Conservation (phyloP, 2,888 invertebrate genomes). For the Drosophila diplacantha region DNA sequence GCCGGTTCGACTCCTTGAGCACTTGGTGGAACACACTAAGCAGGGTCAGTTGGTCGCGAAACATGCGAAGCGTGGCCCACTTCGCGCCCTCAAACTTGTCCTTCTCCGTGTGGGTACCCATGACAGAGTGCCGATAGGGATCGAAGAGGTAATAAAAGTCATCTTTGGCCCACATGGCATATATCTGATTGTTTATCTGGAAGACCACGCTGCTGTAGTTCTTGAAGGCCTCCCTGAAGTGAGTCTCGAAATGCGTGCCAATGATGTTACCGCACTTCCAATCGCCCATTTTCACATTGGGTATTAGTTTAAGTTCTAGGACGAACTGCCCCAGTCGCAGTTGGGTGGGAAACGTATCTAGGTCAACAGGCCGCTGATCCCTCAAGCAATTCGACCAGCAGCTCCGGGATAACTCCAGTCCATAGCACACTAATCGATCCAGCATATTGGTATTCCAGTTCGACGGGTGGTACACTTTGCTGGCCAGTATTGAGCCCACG, state of each 20-base stretch:
- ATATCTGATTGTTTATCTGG: slow-evolving; percentile 72
- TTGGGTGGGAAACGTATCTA: slow-evolving; percentile 69
- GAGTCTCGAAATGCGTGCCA: slow-evolving; percentile 42
- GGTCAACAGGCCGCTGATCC: slow-evolving; percentile 45
- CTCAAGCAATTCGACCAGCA: slow-evolving; percentile 60
- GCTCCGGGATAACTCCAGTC: slow-evolving; percentile 64
- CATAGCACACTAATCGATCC: slow-evolving; percentile 73
- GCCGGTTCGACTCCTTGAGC: slow-evolving; percentile 66
- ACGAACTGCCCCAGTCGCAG: slow-evolving; percentile 72
- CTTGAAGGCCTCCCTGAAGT: slow-evolving; percentile 45
- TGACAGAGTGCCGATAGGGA: slow-evolving; percentile 72
- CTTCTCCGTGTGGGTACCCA: slow-evolving; percentile 24
- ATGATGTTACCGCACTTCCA: slow-evolving; percentile 58
- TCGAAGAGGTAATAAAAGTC: slow-evolving; percentile 73
- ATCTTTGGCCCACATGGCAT: slow-evolving; percentile 72
- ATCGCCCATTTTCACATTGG: slow-evolving; percentile 46
- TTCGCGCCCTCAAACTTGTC: slow-evolving; percentile 35
- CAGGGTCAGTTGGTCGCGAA: slow-evolving; percentile 62
- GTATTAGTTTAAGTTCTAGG: slow-evolving; percentile 51
- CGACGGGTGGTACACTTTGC: slow-evolving; percentile 74
- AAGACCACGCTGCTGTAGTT: slow-evolving; percentile 62
- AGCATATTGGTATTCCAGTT: slow-evolving; percentile 71
- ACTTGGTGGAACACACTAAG: slow-evolving; percentile 70
- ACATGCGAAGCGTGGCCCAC: slow-evolving; percentile 73
- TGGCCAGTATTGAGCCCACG: slow-evolving; percentile 63